phyloP scores from a whole-genome alignment of 2,888 invertebrate species.

The Crematogaster levior region DNA sequence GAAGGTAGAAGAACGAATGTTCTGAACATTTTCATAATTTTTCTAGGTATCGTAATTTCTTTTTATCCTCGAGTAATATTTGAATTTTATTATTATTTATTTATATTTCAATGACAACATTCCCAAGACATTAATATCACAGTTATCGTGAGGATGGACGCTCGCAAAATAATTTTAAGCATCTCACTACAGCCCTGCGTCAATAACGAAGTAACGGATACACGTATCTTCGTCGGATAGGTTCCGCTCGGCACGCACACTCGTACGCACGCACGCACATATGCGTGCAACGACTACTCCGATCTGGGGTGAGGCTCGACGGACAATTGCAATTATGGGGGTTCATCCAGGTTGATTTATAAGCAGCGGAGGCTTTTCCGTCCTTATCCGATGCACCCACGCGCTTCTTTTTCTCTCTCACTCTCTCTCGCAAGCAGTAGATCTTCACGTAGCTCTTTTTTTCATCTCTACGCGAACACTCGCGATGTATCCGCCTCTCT shows the following conservation, averaged over 20 bases:
- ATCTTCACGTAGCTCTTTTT: constrained; percentile 50
- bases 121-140: background rate
- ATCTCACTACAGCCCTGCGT: constrained; percentile 66
- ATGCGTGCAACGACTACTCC: constrained; percentile 54
- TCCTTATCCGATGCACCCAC: constrained; percentile 71
- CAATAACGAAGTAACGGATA: constrained; percentile 73
- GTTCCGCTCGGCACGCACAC: constrained; percentile 47
- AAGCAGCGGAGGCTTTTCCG: constrained; percentile 72
- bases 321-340: constrained; percentile 79
- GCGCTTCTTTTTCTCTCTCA: constrained; percentile 51
- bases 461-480: constrained; percentile 25
- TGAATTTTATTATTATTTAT: background rate
- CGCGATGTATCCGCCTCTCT: constrained; percentile 32
- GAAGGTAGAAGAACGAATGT: background rate
- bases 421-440: constrained; percentile 28
- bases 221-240: constrained; percentile 64
- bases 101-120: no score
- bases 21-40: background rate
- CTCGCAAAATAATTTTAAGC: background rate
- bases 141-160: background rate
- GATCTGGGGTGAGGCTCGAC: constrained; percentile 71
- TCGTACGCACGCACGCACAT: constrained; percentile 30
- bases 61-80: background rate
- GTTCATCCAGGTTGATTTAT: constrained; percentile 79
- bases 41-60: background rate